Base-by-base conservation (phyloP, 1,140 invertebrate species). In the Drosophila hydei region DNA sequence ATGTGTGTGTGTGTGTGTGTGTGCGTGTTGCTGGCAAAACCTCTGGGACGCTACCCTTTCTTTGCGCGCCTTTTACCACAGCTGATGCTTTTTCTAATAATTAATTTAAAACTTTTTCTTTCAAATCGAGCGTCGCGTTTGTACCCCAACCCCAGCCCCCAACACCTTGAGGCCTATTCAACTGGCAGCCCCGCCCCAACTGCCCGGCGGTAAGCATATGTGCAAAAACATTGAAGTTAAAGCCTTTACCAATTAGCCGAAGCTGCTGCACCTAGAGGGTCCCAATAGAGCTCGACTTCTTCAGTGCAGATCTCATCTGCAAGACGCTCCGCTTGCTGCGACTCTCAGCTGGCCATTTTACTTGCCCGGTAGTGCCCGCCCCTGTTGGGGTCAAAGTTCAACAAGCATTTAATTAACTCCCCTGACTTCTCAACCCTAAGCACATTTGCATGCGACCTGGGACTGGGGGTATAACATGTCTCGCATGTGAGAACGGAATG, bases 81-180 rank as follows among this genome's bases (percentile, higher is more conserved):
- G 75, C 81, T 85, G 81, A 88, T 90, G 79, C 89, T 81, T 88
- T 83, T 89, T 89, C 89, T 90, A 90, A 90, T 90, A 90, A 90
- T 90, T 90, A 90, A 90, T 90, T 90, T 90, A 90, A 90, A 90
- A 90, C 75, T 90, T 90, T 88, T 90, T 78, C 77, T 81, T 85
- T 87, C 55, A 38, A 76, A 79, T 67, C 68, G 65, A 77, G 74
- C 54, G 45, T 16, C 30, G 48, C 18, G 61, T 55, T 43, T 50
- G 42, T 33, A 11, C 38, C 33, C 12, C 18, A 0, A 0, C 25
- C 12, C 11, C 12, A 7, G 0, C 9, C 14, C 5, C 9, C 14
- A 16, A 16, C n/a, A n/a, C n/a, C n/a, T n/a, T n/a, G n/a, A 16
- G 14, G 14, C 7, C 38, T 16, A 14, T 11, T 6, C 14, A 14